Evolutionary conservation across 2,888 invertebrate species (phyloP), one percentile per base, ranked within the genome.

Genomic region (Shargacucullia verbasci): DNA sequence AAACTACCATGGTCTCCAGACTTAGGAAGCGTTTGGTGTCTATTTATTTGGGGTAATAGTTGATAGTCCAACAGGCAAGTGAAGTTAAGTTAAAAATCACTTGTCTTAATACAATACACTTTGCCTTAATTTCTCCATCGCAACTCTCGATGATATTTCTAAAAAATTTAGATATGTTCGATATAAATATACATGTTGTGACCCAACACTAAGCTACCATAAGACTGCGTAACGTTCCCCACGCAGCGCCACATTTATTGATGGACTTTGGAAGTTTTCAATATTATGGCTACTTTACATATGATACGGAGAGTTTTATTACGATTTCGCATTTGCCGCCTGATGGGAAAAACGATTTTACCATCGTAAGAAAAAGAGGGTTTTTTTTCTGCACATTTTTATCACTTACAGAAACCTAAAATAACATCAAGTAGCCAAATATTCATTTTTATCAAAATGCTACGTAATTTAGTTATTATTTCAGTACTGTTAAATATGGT

Each of bases 301-400:
- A 90, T 88, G 83, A 85, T 85, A 85, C 81, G 88, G 88, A 88
- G 88, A 91, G 88, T 92, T 94, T 94, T 94, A 94, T 94, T 94
- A 93, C 93, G 88, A 92, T 91, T 92, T 93, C 89, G 87, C 93
- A 94, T 94, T 94, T 94, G 92, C 93, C 92, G 88, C 93, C 92
- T 85, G 93, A 90, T 88, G 93, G 77, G 93, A 84, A 81, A 85
- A 83, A 82, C 83, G 80, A 85, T 85, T 87, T 84, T 78, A 80
- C 79, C 80, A 77, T 75, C 71, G 62, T 77, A 59, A 73, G 70
- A 73, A 77, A 76, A 78, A 81, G 76, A 74, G 73, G 78, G 79
- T 64, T 67, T 74, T 69, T 76, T 76, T 79, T 64, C 66, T 72
- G 69, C 49, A 71, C 66, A 73, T 68, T 67, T 62, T 75, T 70